Evolutionary conservation across 2,888 invertebrate species (phyloP).

Genomic region (Dascillus cervinus): DNA sequence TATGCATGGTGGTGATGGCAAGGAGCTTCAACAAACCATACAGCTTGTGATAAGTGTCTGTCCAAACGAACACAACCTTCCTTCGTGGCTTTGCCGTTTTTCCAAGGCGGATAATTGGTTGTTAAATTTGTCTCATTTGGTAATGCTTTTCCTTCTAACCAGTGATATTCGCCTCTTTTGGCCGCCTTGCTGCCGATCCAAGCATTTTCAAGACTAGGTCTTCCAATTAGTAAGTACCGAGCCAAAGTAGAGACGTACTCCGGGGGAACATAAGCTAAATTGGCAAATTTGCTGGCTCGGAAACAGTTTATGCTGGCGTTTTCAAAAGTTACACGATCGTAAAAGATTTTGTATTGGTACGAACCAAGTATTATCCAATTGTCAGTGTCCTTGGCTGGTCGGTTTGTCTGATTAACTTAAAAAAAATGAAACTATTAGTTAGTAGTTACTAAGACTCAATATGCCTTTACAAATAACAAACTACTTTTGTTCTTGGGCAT

Average conservation of each 20-base stretch:
- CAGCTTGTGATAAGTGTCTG: conserved; percentile 41
- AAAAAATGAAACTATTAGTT: too few relatives aligned
- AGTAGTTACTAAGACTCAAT: too few relatives aligned
- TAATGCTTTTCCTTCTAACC: too few relatives aligned
- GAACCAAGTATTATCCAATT: conserved; percentile 7
- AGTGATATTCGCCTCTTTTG: too few relatives aligned
- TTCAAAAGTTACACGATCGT: not conserved
- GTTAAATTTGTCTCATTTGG: not conserved
- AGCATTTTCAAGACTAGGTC: conserved; percentile 48
- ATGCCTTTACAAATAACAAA: too few relatives aligned
- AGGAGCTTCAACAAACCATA: conserved; percentile 44
- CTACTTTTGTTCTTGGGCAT: too few relatives aligned
- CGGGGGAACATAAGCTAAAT: conserved; percentile 3
- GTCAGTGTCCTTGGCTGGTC: too few relatives aligned
- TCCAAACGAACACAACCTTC: conserved; percentile 47
- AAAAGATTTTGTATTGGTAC: conserved; percentile 6
- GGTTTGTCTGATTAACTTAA: too few relatives aligned
- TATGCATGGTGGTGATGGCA: conserved; percentile 48
- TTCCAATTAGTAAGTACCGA: conserved; percentile 42
- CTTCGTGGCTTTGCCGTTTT: not conserved
- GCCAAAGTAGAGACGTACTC: conserved; percentile 31
- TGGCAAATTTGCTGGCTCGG: not conserved
- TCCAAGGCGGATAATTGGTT: conserved; percentile 10
- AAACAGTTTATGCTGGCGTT: not conserved
- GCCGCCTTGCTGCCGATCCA: conserved; percentile 52